phyloP scores from a whole-genome alignment of 2,888 invertebrate genomes.

The Pristionchus japonicus region DNA sequence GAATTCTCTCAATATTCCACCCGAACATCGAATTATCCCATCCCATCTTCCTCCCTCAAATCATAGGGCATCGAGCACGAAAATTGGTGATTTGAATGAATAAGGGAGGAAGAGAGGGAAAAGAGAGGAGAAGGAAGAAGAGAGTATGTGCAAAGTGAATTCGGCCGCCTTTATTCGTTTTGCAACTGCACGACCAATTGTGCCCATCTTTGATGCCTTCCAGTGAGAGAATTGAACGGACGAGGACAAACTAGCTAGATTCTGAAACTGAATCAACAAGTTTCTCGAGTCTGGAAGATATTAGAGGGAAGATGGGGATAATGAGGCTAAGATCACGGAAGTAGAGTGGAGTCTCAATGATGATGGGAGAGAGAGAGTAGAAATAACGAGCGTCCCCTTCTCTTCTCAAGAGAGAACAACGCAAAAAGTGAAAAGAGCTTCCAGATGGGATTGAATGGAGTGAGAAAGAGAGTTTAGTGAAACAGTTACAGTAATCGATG shows the following conservation, averaged over 20 bases:
- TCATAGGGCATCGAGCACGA: neutral
- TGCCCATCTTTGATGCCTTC: constrained; percentile 1
- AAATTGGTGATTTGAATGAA: neutral
- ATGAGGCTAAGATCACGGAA: neutral
- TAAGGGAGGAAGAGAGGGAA: neutral
- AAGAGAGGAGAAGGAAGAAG: neutral
- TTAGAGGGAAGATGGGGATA: neutral
- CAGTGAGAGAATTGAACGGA: neutral
- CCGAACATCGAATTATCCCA: neutral
- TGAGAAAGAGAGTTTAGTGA: neutral
- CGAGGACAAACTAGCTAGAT: neutral
- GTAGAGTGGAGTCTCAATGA: constrained; percentile 26
- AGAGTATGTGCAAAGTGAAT: constrained; percentile 22
- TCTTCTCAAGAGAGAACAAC: neutral
- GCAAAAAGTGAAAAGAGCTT: neutral
- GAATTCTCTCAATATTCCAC: neutral
- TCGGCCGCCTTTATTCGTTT: constrained; percentile 15
- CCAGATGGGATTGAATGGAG: neutral
- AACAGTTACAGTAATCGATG: neutral
- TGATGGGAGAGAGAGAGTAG: too few relatives aligned
- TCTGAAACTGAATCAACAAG: neutral
- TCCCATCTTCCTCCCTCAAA: neutral
- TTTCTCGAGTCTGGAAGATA: neutral
- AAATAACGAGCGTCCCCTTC: neutral
- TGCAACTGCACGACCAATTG: constrained; percentile 14